Evolutionary conservation across 2,888 invertebrate genomes (phyloP).

Genomic region (Erebia palarica): DNA sequence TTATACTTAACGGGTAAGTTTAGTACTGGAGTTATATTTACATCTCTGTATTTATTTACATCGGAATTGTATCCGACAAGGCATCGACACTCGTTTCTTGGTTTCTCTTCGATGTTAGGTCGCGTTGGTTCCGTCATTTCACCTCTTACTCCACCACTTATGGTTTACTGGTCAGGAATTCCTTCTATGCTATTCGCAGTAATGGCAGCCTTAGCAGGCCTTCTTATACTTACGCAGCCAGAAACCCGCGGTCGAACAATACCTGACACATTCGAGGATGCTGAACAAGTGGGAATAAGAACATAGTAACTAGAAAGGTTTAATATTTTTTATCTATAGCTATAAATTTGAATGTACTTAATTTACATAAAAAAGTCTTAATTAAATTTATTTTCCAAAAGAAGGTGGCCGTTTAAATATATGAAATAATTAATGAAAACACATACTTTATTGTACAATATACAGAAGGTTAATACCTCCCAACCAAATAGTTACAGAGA

Average conservation of each 20-base stretch:
- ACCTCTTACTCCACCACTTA: conserved; percentile 86
- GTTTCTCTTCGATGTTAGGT: conserved; percentile 87
- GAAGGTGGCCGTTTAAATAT: conserved; percentile 1
- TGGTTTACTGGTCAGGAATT: conserved; percentile 72
- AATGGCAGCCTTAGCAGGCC: conserved; percentile 62
- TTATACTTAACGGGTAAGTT: conserved; percentile 85
- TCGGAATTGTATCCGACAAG: conserved; percentile 88
- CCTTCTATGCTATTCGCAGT: conserved; percentile 69
- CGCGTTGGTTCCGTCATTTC: conserved; percentile 87
- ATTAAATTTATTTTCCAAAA: conserved; percentile 2
- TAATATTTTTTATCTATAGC: too few relatives aligned
- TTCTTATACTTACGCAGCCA: conserved; percentile 69
- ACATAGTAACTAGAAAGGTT: not conserved
- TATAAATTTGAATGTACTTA: not conserved
- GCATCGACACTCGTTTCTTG: conserved; percentile 85
- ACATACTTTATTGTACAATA: too few relatives aligned
- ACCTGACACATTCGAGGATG: conserved; percentile 75
- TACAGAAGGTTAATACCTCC: too few relatives aligned
- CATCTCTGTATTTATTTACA: conserved; percentile 85
- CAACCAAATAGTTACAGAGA: too few relatives aligned
- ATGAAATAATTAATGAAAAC: too few relatives aligned
- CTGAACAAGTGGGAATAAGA: conserved; percentile 62
- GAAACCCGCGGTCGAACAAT: conserved; percentile 68
- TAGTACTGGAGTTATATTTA: conserved; percentile 85
- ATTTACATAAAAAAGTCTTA: not conserved